Evolutionary conservation across 2,888 invertebrate species (phyloP).

Genomic region (Drosophila paramelanica): DNA sequence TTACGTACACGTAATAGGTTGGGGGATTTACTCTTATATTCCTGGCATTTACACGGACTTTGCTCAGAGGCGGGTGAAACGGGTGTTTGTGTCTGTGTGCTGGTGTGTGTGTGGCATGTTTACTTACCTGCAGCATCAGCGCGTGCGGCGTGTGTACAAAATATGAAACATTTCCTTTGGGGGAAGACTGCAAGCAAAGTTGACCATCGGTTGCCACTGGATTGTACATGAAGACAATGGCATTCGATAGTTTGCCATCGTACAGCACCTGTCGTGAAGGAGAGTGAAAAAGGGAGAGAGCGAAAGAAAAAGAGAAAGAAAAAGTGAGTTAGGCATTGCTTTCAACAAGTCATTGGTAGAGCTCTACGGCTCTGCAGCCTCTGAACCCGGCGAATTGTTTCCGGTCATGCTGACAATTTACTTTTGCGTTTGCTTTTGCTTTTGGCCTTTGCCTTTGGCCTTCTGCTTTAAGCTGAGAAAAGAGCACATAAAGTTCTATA

Average conservation of each 20-base stretch:
- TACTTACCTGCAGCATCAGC: slow-evolving; percentile 96
- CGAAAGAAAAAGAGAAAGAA: neutral
- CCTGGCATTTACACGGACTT: slow-evolving; percentile 12
- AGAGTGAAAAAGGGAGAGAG: slow-evolving; percentile 6
- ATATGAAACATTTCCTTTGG: slow-evolving; percentile 98
- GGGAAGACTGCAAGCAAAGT: slow-evolving; percentile 98
- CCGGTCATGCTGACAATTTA: slow-evolving; percentile 62
- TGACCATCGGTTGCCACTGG: slow-evolving; percentile 99
- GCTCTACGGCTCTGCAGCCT: slow-evolving; percentile 12
- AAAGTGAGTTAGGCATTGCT: slow-evolving; percentile 43
- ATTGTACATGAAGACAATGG: slow-evolving; percentile 99
- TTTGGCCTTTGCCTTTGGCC: slow-evolving; percentile 15
- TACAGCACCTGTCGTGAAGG: slow-evolving; percentile 92
- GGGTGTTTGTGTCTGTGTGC: neutral
- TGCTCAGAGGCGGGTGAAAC: neutral
- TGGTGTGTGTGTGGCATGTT: slow-evolving; percentile 23
- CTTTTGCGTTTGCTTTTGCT: slow-evolving; percentile 44
- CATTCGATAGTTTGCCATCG: slow-evolving; percentile 98
- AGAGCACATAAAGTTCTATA: slow-evolving; percentile 18
- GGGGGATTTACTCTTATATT: slow-evolving; percentile 21
- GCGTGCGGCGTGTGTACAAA: slow-evolving; percentile 99
- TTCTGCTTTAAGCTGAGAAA: slow-evolving; percentile 47
- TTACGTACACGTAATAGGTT: slow-evolving; percentile 27
- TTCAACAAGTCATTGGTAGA: slow-evolving; percentile 60
- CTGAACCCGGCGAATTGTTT: slow-evolving; percentile 45